Conservation (phyloP, 2,797 vertebrate genomes). For the Sebastes flavidus region DNA sequence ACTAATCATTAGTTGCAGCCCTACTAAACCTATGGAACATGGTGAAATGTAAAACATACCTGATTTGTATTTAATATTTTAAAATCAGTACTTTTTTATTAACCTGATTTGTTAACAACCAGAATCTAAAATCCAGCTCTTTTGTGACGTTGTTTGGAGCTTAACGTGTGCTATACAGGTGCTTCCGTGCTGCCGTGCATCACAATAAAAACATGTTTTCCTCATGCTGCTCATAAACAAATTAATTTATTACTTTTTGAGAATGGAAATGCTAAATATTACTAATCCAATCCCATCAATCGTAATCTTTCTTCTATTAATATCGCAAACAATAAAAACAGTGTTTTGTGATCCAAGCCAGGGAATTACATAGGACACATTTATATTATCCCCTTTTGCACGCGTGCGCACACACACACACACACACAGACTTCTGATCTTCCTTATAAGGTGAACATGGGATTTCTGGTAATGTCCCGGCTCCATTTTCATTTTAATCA, state of each 20-base stretch:
- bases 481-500: slow-evolving; percentile 88
- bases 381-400: slow-evolving; percentile 55
- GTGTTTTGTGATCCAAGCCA: slow-evolving; percentile 62
- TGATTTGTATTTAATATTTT: neutral
- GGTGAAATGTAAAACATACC: neutral
- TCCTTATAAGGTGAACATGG: slow-evolving; percentile 81
- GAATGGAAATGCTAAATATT: slow-evolving; percentile 54
- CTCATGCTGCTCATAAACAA: slow-evolving; percentile 42
- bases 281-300: slow-evolving; percentile 62
- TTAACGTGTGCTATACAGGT: slow-evolving; percentile 29
- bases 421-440: slow-evolving; percentile 61
- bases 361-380: slow-evolving; percentile 72
- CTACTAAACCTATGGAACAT: neutral
- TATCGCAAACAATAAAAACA: slow-evolving; percentile 68
- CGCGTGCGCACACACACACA: neutral
- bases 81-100: neutral
- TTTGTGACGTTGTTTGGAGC: slow-evolving; percentile 12
- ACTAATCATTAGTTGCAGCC: neutral
- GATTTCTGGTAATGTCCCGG: slow-evolving; percentile 81
- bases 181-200: neutral
- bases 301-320: slow-evolving; percentile 72
- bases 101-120: neutral
- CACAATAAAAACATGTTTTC: slow-evolving; percentile 66
- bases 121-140: slow-evolving; percentile 2
- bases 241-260: slow-evolving; percentile 60